Evolutionary conservation across 1,140 invertebrate genomes (phyloP).

Genomic region (Rhyacophila brunnea): DNA sequence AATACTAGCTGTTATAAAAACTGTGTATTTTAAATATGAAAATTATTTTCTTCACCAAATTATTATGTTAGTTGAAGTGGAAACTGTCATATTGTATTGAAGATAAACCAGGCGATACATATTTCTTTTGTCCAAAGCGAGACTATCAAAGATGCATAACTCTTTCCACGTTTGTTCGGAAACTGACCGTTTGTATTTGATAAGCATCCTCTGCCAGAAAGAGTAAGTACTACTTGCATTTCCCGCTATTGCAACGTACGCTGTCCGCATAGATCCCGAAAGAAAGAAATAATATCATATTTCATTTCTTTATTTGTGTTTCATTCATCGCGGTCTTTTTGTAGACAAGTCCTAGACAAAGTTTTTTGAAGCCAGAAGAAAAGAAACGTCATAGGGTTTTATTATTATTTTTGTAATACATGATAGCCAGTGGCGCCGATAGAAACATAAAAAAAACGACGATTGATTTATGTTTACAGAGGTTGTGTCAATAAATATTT

Average conservation of each 20-base stretch:
- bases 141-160: constrained; percentile 23
- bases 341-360: constrained; percentile 34
- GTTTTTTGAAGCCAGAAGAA: constrained; percentile 18
- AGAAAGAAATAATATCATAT: constrained; percentile 37
- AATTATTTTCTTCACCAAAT: no score
- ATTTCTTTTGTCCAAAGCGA: no score
- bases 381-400: constrained; percentile 30
- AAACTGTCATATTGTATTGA: no score
- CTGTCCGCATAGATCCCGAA: constrained; percentile 23
- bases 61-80: no score
- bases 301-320: constrained; percentile 38
- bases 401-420: constrained; percentile 16
- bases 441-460: no score
- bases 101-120: no score
- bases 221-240: neutral
- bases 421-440: no score
- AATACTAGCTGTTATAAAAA: no score
- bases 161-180: constrained; percentile 14
- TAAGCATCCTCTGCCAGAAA: constrained; percentile 12
- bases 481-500: no score
- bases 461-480: no score
- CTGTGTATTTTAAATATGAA: no score
- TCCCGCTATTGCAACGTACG: constrained; percentile 5
- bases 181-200: constrained; percentile 29
- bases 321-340: constrained; percentile 12